These are phyloP conservation scores for Sebastes elongatus DNA, from an alignment of 2,797 vertebrate species.

Conservation along the genomic window DNA sequence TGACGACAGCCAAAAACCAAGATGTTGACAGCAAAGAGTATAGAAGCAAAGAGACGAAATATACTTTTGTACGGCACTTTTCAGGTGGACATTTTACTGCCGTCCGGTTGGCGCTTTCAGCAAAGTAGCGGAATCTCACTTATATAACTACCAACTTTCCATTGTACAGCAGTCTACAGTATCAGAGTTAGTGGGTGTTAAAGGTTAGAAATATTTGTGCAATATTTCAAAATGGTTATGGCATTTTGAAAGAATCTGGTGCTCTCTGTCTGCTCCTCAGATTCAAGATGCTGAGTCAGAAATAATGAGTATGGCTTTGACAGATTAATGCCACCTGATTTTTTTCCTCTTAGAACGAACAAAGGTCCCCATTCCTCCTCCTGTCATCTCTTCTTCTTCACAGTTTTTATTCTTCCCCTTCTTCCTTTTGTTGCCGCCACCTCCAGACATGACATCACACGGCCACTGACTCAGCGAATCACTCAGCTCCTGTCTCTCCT, in stretches of 20 bases:
- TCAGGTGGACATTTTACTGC: too few relatives aligned
- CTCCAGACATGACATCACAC: slow-evolving; percentile 38
- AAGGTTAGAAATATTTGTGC: background rate
- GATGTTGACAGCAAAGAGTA: background rate
- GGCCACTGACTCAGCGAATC: slow-evolving; percentile 59
- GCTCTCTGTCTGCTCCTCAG: background rate
- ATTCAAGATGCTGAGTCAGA: background rate
- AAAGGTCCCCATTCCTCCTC: background rate
- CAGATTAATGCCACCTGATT: background rate
- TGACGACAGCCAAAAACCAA: fast-evolving
- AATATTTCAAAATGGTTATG: background rate
- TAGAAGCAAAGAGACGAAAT: too few relatives aligned
- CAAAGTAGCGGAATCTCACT: background rate
- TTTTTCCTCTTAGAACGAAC: background rate
- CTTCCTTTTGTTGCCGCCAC: background rate
- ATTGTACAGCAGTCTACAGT: background rate
- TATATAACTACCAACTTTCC: background rate
- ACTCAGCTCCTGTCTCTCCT: slow-evolving; percentile 37
- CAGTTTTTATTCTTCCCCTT: background rate
- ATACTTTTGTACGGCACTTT: too few relatives aligned
- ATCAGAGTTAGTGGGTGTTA: too few relatives aligned
- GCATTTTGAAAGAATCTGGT: background rate
- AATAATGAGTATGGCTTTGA: background rate
- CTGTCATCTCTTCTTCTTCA: background rate
- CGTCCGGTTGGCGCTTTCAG: too few relatives aligned